These are phyloP conservation scores for Sitobion miscanthi DNA, from an alignment of 1,140 invertebrate genomes.

Conservation along the genomic window DNA sequence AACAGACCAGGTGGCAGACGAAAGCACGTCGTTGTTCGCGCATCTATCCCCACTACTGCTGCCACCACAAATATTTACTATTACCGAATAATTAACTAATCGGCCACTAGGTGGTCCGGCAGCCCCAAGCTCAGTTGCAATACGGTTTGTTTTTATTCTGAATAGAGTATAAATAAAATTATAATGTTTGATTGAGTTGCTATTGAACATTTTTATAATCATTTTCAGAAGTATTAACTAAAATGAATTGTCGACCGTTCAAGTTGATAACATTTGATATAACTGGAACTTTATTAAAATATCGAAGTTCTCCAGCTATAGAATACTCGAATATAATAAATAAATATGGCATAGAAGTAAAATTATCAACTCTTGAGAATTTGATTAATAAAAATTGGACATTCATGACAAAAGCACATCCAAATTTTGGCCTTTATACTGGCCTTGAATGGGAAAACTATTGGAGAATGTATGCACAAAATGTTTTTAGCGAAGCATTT, in stretches of 20 bases:
- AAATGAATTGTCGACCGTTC: constrained; percentile 21
- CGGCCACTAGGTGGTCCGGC: too few species aligned
- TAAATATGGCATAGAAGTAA: constrained; percentile 72
- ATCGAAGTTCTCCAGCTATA: constrained; percentile 72
- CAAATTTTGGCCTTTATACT: constrained; percentile 77
- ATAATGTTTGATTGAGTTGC: not conserved
- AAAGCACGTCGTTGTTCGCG: too few species aligned
- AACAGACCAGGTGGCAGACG: too few species aligned
- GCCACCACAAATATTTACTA: too few species aligned
- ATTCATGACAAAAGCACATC: constrained; percentile 71
- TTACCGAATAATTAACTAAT: too few species aligned
- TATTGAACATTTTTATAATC: not conserved
- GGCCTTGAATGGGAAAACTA: constrained; percentile 77
- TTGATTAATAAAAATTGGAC: constrained; percentile 73
- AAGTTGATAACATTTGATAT: constrained; percentile 84
- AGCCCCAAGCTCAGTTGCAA: too few species aligned
- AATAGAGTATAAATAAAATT: not conserved
- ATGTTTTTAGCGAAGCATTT: constrained; percentile 68
- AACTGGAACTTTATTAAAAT: constrained; percentile 81
- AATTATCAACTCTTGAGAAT: constrained; percentile 67
- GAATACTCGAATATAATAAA: constrained; percentile 75
- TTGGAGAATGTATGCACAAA: constrained; percentile 76
- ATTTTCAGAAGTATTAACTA: constrained; percentile 15
- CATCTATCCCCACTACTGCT: too few species aligned
- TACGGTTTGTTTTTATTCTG: too few species aligned